Conservation (phyloP, 2,888 invertebrate genomes). For the Ischnura elegans region DNA sequence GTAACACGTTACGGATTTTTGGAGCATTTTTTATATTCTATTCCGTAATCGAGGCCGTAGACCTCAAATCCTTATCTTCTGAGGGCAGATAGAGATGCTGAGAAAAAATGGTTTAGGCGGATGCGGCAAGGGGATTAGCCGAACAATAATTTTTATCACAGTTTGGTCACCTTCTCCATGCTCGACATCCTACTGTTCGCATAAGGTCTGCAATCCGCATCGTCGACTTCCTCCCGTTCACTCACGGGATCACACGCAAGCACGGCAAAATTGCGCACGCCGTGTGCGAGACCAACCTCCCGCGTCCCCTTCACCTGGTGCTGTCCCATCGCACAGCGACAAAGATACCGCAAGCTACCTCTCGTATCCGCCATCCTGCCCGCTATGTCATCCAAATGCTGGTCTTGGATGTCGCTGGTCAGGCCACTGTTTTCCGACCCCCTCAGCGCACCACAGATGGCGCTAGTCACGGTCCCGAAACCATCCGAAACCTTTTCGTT, state of each 20-base stretch:
- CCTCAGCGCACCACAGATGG: neutral
- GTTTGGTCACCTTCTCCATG: conserved; percentile 70
- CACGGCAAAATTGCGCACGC: conserved; percentile 32
- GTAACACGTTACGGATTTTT: too few relatives aligned
- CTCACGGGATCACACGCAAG: conserved; percentile 8
- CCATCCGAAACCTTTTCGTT: conserved; percentile 22
- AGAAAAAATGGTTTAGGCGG: too few relatives aligned
- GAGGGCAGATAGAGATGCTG: too few relatives aligned
- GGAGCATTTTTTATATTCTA: too few relatives aligned
- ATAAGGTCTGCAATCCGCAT: neutral
- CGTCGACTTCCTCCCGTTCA: neutral
- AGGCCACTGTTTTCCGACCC: neutral
- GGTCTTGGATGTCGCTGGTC: neutral
- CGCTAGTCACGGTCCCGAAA: conserved; percentile 40
- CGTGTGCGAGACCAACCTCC: conserved; percentile 36
- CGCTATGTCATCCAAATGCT: conserved; percentile 5
- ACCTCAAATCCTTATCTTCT: too few relatives aligned
- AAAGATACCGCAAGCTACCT: conserved; percentile 12
- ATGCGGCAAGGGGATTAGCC: too few relatives aligned
- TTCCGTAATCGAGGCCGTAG: too few relatives aligned
- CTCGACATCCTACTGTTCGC: conserved; percentile 32
- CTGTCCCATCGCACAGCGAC: conserved; percentile 34
- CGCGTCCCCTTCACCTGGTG: conserved; percentile 41
- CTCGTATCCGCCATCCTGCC: neutral
- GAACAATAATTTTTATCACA: conserved; percentile 64